A percentile compares a stretch with the other conserved stretches of the same genome.
Evolutionary conservation across 2,888 invertebrate species (phyloP).

Genomic region (Dicycla oo): DNA sequence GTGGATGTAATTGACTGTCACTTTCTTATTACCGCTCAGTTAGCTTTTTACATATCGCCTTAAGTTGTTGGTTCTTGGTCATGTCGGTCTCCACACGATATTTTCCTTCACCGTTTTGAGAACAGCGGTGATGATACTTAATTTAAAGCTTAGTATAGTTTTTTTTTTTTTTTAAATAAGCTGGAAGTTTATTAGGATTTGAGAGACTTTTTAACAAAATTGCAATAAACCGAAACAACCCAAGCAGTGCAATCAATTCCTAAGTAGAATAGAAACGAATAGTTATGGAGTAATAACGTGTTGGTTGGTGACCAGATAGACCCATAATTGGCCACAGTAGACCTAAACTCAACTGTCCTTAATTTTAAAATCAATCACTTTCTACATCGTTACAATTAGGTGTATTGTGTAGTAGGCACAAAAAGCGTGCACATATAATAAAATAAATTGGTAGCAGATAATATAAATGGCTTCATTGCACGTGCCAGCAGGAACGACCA

Average conservation of each 20-base stretch:
- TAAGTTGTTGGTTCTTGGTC: no score
- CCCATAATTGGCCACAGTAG: neutral
- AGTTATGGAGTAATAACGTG: neutral
- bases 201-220: neutral
- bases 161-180: no score
- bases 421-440: conserved; percentile 4
- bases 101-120: no score
- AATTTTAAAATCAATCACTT: neutral
- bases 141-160: neutral
- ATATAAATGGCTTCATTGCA: conserved; percentile 41
- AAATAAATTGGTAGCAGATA: conserved; percentile 17
- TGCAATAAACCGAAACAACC: neutral
- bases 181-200: neutral
- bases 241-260: neutral
- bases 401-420: no score
- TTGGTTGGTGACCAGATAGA: neutral
- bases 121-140: no score
- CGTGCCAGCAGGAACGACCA: conserved; percentile 18
- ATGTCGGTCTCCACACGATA: no score
- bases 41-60: no score
- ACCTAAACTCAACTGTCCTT: neutral
- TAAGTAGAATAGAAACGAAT: neutral
- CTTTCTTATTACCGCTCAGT: no score
- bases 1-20: no score
- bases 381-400: neutral